phyloP scores from a whole-genome alignment of 2,888 invertebrate species.

The Luperina testacea region DNA sequence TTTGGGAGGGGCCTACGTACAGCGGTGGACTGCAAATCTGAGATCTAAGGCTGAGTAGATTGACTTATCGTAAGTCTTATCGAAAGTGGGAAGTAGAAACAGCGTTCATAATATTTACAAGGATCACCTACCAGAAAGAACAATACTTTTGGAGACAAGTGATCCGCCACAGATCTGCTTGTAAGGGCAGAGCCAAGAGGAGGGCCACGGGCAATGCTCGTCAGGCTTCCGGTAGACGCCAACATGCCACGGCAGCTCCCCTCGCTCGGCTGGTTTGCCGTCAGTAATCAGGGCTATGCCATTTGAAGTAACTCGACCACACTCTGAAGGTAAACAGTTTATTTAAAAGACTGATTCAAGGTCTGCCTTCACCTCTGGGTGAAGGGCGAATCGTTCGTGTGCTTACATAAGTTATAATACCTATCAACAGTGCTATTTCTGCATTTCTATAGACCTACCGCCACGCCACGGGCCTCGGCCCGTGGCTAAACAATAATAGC shows the following conservation, averaged over 20 bases:
- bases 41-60: neutral
- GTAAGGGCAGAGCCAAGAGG: too few relatives aligned
- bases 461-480: too few relatives aligned
- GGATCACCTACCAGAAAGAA: conserved; percentile 76
- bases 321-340: conserved; percentile 39
- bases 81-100: too few relatives aligned
- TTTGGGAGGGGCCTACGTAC: neutral
- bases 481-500: too few relatives aligned
- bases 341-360: neutral
- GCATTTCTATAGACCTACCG: too few relatives aligned
- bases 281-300: conserved; percentile 79
- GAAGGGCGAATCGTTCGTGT: neutral
- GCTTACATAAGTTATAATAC: neutral
- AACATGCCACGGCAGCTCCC: conserved; percentile 89
- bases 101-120: neutral
- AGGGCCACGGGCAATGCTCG: conserved; percentile 71
- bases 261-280: conserved; percentile 68
- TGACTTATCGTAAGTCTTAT: too few relatives aligned
- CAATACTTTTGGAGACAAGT: conserved; percentile 78
- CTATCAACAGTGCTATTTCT: too few relatives aligned
- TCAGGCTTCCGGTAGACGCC: conserved; percentile 84
- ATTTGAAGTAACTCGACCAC: conserved; percentile 59
- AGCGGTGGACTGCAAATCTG: neutral
- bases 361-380: too few relatives aligned
- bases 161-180: conserved; percentile 89